A percentile compares a stretch with the other conserved stretches of the same genome.
phyloP scores from a whole-genome alignment of 2,113 vertebrate species.

The Heterotilapia buettikoferi region DNA sequence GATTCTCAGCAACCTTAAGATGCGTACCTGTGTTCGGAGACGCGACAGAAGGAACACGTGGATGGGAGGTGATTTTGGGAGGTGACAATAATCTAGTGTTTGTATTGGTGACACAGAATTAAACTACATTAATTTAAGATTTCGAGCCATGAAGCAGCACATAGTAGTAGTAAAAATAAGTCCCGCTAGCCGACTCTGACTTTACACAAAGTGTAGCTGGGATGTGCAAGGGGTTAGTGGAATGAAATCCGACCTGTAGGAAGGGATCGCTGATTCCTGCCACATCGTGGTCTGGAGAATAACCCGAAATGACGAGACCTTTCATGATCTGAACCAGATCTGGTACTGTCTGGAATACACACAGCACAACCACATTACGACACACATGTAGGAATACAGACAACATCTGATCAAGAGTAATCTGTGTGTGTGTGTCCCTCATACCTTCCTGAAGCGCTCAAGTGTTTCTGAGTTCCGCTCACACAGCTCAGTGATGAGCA shows the following conservation, averaged over 20 bases:
- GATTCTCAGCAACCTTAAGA: constrained; percentile 81
- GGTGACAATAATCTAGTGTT: not conserved
- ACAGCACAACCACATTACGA: not conserved
- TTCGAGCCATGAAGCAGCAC: not conserved
- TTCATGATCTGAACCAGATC: constrained; percentile 82
- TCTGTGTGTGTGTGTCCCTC: not conserved
- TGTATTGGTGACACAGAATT: not conserved
- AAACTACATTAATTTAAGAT: not conserved
- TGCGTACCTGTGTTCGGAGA: constrained; percentile 62
- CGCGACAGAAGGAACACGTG: not conserved
- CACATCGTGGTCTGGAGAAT: constrained; percentile 82
- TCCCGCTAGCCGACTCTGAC: rapidly evolving
- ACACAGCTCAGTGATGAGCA: constrained; percentile 83
- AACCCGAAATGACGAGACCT: constrained; percentile 78
- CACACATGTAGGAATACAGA: not conserved
- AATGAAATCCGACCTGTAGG: constrained; percentile 74
- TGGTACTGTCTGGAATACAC: constrained; percentile 73
- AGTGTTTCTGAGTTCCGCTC: constrained; percentile 73
- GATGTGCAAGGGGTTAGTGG: not conserved
- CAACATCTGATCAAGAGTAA: not conserved
- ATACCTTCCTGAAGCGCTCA: constrained; percentile 80
- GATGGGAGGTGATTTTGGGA: not conserved
- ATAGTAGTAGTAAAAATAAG: not conserved
- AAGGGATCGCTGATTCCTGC: constrained; percentile 87
- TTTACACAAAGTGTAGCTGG: not conserved